Conservation (phyloP, 2,113 vertebrate genomes). For the Malurus melanocephalus region DNA sequence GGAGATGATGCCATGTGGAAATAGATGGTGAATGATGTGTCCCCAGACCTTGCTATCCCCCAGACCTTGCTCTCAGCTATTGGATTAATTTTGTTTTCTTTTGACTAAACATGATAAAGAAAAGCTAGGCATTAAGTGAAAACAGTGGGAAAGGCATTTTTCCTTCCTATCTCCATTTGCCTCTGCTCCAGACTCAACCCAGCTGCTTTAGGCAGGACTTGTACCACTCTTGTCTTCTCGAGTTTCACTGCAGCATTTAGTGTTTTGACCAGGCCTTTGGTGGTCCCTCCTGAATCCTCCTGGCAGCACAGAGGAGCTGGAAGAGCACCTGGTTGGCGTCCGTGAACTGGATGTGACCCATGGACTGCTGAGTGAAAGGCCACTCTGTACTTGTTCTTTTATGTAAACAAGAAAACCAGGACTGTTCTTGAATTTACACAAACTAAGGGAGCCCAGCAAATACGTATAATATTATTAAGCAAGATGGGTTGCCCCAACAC, state of each 20-base stretch:
- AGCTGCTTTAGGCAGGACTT: background rate
- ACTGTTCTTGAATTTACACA: background rate
- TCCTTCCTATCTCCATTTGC: background rate
- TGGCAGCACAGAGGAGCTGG: background rate
- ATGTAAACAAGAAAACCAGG: accelerated
- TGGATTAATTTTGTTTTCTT: background rate
- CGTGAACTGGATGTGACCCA: background rate
- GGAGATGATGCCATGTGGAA: background rate
- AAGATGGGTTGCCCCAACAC: background rate
- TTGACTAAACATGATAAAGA: background rate
- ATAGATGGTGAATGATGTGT: background rate
- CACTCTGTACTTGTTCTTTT: background rate
- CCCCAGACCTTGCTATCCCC: background rate
- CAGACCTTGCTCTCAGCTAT: background rate
- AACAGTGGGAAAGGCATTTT: background rate
- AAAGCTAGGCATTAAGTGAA: background rate
- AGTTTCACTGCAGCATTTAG: background rate
- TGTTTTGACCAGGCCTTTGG: background rate
- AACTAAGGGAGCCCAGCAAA: background rate
- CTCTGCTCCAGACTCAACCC: background rate
- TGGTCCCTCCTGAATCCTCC: background rate
- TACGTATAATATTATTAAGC: accelerated
- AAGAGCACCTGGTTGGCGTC: background rate
- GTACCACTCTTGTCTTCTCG: background rate
- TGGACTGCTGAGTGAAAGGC: background rate